Base-by-base conservation (phyloP, 2,113 vertebrate genomes). In the Anhinga anhinga region DNA sequence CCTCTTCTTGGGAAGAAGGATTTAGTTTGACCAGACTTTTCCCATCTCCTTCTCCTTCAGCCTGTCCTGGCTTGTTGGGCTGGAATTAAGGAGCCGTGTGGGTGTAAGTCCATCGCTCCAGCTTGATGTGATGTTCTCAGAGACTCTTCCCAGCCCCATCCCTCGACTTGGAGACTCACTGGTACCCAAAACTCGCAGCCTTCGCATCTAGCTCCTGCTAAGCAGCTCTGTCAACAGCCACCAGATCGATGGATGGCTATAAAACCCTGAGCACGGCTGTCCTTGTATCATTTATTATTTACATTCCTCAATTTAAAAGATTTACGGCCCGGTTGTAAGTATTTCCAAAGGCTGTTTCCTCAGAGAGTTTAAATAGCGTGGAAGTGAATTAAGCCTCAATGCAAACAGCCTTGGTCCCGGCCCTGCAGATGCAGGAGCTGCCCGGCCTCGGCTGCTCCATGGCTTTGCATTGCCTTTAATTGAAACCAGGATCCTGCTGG, bases 261-360 rank as follows among this genome's bases (percentile, higher is more conserved):
- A 82, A 94, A 92, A 13, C 74, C 78, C 88, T 9, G 3, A 70
- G 95, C 80, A 3, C 67, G 1, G 2, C 4, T 4, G 49, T 94
- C 88, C 82, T 86, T 7, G 42, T 20, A 15, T 25, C 96, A 86
- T 94, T 93, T 20, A 95, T 97, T 81, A 96, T 93, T 95, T 88
- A 94, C 96, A 78, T 55, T 5, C 86, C 88, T 74, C 96, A 55
- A 44, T 72, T 96, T 6, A 67, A 79, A 61, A 94, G 97, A 97
- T 97, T 96, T 94, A 96, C 88, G 5, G 88, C 90, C 79, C 6
- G 1, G 32, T 50, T 94, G 93, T 53, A n/a, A 93, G 86, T 45
- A 12, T 83, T 86, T 92, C 88, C 88, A 61, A 49, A 27, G 90
- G 88, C 90, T 88, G 82, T 78, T 95, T 93, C 90, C 90, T 92